Conservation (phyloP, 1,140 invertebrate genomes). For the Popillia japonica region DNA sequence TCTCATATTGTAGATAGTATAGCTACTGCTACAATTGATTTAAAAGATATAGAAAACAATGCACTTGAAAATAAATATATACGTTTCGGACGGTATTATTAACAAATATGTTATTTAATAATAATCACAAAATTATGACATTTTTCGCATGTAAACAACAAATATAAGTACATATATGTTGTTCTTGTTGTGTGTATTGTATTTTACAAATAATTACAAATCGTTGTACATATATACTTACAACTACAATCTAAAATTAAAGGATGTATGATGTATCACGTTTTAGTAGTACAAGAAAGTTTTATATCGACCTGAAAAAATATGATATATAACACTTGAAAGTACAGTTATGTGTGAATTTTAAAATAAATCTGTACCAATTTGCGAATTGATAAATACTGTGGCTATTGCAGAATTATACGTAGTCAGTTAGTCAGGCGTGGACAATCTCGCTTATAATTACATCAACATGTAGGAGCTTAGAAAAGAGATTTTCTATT, state of each 20-base stretch:
- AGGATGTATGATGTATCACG: slow-evolving; percentile 12
- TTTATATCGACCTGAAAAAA: background rate
- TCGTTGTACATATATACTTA: slow-evolving; percentile 21
- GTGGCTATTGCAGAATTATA: too few relatives aligned
- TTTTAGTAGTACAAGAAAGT: slow-evolving; percentile 12
- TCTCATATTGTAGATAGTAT: too few relatives aligned
- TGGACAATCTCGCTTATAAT: too few relatives aligned
- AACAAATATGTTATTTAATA: background rate
- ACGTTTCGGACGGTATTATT: background rate
- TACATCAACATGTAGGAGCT: too few relatives aligned
- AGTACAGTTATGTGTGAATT: too few relatives aligned
- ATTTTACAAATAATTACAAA: slow-evolving; percentile 33
- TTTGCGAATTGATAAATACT: too few relatives aligned
- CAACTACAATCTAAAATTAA: background rate
- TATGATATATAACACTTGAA: background rate
- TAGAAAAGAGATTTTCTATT: too few relatives aligned
- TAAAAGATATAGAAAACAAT: too few relatives aligned
- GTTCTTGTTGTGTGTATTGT: background rate
- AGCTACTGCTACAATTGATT: too few relatives aligned
- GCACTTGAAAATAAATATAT: too few relatives aligned
- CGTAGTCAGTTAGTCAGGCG: too few relatives aligned
- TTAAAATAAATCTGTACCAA: too few relatives aligned
- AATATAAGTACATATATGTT: background rate
- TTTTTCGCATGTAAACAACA: background rate
- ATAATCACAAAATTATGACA: background rate